Conservation (phyloP, 1,140 invertebrate species). For the Scaptomyza graminum region DNA sequence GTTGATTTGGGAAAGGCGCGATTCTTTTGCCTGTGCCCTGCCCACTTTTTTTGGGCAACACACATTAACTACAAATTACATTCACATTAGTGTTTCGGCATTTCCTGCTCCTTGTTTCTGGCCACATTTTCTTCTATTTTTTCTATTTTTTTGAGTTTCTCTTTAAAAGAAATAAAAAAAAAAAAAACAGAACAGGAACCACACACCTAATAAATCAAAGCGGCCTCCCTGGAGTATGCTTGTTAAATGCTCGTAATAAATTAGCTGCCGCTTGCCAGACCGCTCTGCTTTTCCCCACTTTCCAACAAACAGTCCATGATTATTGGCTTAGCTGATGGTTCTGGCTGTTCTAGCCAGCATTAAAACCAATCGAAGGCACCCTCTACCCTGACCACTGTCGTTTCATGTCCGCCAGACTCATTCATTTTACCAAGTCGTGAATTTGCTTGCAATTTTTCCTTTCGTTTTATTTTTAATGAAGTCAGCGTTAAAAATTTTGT, state of each 20-base stretch:
- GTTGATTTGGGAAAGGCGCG: conserved; percentile 10
- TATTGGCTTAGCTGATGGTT: conserved; percentile 74
- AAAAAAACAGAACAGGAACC: conserved; percentile 36
- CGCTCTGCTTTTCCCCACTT: conserved; percentile 13
- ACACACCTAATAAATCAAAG: conserved; percentile 81
- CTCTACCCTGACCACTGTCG: conserved; percentile 7
- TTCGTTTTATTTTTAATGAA: conserved; percentile 64
- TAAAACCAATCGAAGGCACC: conserved; percentile 70
- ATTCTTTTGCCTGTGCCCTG: background rate
- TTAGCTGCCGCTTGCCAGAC: conserved; percentile 65
- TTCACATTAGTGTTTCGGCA: conserved; percentile 79
- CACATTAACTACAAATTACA: conserved; percentile 81
- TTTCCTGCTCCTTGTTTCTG: conserved; percentile 46
- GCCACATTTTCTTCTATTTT: conserved; percentile 12
- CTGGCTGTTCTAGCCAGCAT: conserved; percentile 58
- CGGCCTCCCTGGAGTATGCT: conserved; percentile 76
- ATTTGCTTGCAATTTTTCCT: conserved; percentile 63
- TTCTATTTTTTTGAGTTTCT: conserved; percentile 5
- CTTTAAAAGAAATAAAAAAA: conserved; percentile 34
- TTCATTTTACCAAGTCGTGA: conserved; percentile 64
- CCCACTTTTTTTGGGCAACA: conserved; percentile 53
- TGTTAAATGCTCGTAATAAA: conserved; percentile 81
- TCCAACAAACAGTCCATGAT: conserved; percentile 37
- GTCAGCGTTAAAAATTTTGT: conserved; percentile 71
- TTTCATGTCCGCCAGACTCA: conserved; percentile 57